phyloP scores from a whole-genome alignment of 2,888 invertebrate genomes.

The Entomobrya multifasciata region DNA sequence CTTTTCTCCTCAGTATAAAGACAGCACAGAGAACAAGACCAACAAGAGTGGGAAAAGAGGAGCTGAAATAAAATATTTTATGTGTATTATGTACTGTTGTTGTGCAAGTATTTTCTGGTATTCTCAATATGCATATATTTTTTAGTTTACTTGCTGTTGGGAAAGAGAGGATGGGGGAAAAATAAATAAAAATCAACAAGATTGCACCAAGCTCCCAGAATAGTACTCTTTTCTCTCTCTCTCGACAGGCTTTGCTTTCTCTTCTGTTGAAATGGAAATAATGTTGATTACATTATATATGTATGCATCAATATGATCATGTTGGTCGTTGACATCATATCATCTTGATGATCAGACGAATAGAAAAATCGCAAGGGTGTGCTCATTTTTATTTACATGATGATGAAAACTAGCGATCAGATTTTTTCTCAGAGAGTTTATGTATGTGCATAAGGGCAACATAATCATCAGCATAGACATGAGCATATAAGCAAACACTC shows the following conservation, averaged over 20 bases:
- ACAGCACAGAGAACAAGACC: too few relatives aligned
- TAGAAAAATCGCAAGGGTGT: conserved; percentile 28
- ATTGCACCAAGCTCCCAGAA: conserved; percentile 12
- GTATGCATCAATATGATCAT: conserved; percentile 15
- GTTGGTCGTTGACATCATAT: neutral
- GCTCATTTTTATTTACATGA: conserved; percentile 61
- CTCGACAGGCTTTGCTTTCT: conserved; percentile 27
- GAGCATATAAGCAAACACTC: conserved; percentile 59
- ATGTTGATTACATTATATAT: conserved; percentile 57
- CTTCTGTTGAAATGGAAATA: conserved; percentile 48
- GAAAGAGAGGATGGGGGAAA: neutral
- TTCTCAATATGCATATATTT: conserved; percentile 29
- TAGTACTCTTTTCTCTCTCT: conserved; percentile 5
- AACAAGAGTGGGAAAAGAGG: neutral
- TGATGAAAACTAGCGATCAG: conserved; percentile 40
- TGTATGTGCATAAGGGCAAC: conserved; percentile 36
- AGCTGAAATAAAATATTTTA: neutral
- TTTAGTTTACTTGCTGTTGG: neutral
- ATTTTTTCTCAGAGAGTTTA: conserved; percentile 29
- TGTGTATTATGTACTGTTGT: neutral
- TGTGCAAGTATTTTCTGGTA: neutral
- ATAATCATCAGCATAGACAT: conserved; percentile 14
- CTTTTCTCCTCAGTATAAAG: neutral
- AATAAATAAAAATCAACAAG: conserved; percentile 50
- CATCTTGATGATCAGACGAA: neutral